Evolutionary conservation across 2,888 invertebrate genomes (phyloP).

Genomic region (Polyommatus icarus): DNA sequence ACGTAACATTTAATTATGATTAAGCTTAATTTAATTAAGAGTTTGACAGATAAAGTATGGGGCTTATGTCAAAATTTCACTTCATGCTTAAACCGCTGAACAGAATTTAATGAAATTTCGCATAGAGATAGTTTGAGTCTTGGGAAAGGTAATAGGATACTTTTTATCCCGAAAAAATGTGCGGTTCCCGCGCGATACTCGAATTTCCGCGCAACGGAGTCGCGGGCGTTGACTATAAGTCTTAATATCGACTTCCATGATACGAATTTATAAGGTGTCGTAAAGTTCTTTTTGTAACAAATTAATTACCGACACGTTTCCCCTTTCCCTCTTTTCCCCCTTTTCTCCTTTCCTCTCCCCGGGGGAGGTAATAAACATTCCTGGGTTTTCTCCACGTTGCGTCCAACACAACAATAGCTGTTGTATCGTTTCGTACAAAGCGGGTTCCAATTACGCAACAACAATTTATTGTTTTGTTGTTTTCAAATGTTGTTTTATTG

Average conservation of each 20-base stretch:
- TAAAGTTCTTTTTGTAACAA: not conserved
- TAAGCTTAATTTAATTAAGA: no score
- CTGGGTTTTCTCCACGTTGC: conserved; percentile 9
- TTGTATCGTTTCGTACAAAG: not conserved
- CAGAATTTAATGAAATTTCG: no score
- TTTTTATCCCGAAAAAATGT: no score
- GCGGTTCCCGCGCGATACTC: no score
- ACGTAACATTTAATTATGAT: no score
- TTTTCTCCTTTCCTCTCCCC: not conserved
- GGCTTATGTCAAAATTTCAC: no score
- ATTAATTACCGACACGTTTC: conserved; percentile 18
- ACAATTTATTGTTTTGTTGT: conserved; percentile 10
- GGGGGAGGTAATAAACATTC: conserved; percentile 4
- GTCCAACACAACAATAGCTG: not conserved
- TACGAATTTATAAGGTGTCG: not conserved
- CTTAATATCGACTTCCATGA: not conserved
- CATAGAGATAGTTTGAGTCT: no score
- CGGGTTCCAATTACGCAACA: conserved; percentile 13
- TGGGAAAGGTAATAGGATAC: no score
- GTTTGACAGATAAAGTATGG: no score
- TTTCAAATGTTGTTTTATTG: not conserved
- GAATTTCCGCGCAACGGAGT: no score
- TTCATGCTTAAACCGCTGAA: no score
- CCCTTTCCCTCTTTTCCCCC: not conserved
- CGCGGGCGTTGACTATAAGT: no score